Conservation (phyloP, 2,113 vertebrate genomes). For the Oncorhynchus clarkii region DNA sequence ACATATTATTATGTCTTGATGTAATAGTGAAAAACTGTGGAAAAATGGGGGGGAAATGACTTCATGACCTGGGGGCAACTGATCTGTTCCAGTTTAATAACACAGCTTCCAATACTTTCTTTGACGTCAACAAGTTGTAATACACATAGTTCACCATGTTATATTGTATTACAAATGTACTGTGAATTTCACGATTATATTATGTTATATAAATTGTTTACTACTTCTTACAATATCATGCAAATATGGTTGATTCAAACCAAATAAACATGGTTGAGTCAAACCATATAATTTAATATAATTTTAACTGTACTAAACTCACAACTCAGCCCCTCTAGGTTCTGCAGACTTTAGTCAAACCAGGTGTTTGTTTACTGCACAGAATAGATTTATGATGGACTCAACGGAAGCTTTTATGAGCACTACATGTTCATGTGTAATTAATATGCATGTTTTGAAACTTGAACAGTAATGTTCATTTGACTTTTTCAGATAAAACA, state of each 20-base stretch:
- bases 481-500: too few relatives aligned
- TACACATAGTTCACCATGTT: neutral
- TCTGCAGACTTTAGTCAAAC: neutral
- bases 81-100: neutral
- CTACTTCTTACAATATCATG: neutral
- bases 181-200: too few relatives aligned
- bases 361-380: too few relatives aligned
- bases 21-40: neutral
- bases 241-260: too few relatives aligned
- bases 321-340: neutral
- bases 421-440: too few relatives aligned
- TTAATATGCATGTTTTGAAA: too few relatives aligned
- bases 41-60: neutral
- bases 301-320: neutral
- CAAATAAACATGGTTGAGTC: neutral
- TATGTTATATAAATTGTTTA: neutral
- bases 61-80: neutral
- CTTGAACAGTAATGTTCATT: too few relatives aligned
- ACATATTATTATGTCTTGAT: neutral
- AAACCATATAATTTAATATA: neutral
- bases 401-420: too few relatives aligned
- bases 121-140: neutral
- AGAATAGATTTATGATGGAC: too few relatives aligned
- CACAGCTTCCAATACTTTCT: neutral
- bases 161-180: neutral